These are phyloP conservation scores for Cremastinae sp. DNA, from an alignment of 2,888 invertebrate species.

Conservation along the genomic window DNA sequence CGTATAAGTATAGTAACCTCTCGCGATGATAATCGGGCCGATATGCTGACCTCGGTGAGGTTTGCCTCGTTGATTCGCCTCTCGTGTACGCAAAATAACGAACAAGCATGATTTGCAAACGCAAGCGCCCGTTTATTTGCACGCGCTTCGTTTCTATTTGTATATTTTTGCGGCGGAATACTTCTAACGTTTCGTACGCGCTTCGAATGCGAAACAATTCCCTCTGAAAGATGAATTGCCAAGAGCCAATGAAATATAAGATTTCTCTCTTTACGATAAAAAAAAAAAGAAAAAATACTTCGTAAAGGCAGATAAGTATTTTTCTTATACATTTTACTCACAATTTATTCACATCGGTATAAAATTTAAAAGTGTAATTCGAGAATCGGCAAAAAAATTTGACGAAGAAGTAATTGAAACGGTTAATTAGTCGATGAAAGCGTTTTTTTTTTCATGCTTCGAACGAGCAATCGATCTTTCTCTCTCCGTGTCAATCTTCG, in stretches of 20 bases:
- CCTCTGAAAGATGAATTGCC: not conserved
- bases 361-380: not conserved
- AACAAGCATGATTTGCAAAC: slow-evolving; percentile 29
- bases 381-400: no score
- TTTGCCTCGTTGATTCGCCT: slow-evolving; percentile 31
- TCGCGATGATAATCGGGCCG: slow-evolving; percentile 29
- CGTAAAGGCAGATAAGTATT: no score
- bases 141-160: not conserved
- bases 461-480: not conserved
- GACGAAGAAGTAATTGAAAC: no score
- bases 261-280: no score
- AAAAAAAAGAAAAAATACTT: not conserved
- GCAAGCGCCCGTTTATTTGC: not conserved
- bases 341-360: no score
- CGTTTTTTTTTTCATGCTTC: no score
- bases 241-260: not conserved
- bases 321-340: no score
- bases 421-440: slow-evolving; percentile 54
- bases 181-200: not conserved
- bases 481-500: not conserved
- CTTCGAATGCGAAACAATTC: not conserved
- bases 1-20: slow-evolving; percentile 24
- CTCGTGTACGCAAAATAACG: slow-evolving; percentile 35
- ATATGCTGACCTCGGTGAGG: slow-evolving; percentile 26
- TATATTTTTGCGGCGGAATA: not conserved